Evolutionary conservation across 2,113 vertebrate species (phyloP).

Genomic region (Myodes glareolus): DNA sequence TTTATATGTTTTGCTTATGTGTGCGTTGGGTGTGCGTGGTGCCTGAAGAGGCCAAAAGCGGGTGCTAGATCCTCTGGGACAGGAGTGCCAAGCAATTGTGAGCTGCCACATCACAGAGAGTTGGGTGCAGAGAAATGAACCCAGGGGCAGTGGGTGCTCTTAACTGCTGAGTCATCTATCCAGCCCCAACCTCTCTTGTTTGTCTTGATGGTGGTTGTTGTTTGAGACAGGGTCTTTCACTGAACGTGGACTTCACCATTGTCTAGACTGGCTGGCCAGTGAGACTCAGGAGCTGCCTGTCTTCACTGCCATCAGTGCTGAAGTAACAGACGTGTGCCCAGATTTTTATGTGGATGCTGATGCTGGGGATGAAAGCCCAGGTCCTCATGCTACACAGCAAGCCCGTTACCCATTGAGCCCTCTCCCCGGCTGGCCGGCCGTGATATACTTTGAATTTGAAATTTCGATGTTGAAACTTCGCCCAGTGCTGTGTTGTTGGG

Average conservation of each 20-base stretch:
- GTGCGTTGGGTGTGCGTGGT: not conserved
- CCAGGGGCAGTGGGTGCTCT: not conserved
- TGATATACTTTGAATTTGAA: not conserved
- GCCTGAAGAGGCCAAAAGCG: not conserved
- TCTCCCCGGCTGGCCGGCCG: too few relatives aligned
- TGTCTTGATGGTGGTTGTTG: not conserved
- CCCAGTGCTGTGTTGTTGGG: not conserved
- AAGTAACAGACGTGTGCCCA: not conserved
- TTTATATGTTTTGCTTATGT: not conserved
- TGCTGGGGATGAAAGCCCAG: not conserved
- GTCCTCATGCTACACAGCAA: not conserved
- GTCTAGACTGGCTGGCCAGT: not conserved
- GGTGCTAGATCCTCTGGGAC: not conserved
- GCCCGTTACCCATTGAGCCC: not conserved
- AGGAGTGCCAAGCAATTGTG: not conserved
- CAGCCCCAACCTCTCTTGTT: not conserved
- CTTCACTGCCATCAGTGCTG: too few relatives aligned
- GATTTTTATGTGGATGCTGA: not conserved
- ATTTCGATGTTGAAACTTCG: not conserved
- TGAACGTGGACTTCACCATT: not conserved
- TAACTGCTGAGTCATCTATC: too few relatives aligned
- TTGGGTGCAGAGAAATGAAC: not conserved
- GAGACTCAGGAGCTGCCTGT: not conserved
- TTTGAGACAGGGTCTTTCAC: not conserved
- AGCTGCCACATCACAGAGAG: not conserved